Evolutionary conservation across 2,797 vertebrate species (phyloP), one percentile per base, ranked within the genome.

Genomic region (Muscicapa striata): DNA sequence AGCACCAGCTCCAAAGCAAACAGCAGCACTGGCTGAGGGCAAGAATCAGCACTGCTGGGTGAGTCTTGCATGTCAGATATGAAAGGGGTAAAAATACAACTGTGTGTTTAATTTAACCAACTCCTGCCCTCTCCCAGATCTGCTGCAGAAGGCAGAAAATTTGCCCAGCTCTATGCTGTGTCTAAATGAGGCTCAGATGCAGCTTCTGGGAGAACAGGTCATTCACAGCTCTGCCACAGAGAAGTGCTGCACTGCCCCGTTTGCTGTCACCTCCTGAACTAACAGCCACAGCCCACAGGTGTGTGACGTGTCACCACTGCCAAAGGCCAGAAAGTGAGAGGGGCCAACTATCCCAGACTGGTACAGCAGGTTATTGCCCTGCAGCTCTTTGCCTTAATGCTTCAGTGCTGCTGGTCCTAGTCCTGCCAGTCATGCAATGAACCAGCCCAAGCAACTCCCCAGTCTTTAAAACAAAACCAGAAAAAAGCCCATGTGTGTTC

Each of bases 301-400:
- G 90, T 4, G 43, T 51, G 64, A 84, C 15, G 27, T 43, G 89
- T 70, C 83, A 72, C 70, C 41, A 75, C 40, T 52, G 84, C 55
- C 40, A 15, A 82, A 86, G 70, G 84, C 51, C 62, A 92, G 51
- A 70, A 89, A 36, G 41, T 6, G 38, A 96, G 55, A 77, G 70
- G 68, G 30, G 30, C 70, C 43, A 29, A 23, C 69, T 26, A 51
- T 15, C 29, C 57, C 54, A 95, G 94, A 97, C 96, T 92, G 87
- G 97, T 93, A 96, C 27, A 97, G 85, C 97, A 23, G 95, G 97
- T 97, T 97, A 61, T 11, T 43, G 86, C 61, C 62, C 59, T 20
- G 52, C 43, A 79, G 45, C 83, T 40, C 70, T 84, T n/a, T 69
- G 73, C 66, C 73, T 76, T 40, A 59, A 79, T 0, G 13, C 61